Evolutionary conservation across 2,797 vertebrate genomes (phyloP).

Genomic region (Bucorvus abyssinicus): DNA sequence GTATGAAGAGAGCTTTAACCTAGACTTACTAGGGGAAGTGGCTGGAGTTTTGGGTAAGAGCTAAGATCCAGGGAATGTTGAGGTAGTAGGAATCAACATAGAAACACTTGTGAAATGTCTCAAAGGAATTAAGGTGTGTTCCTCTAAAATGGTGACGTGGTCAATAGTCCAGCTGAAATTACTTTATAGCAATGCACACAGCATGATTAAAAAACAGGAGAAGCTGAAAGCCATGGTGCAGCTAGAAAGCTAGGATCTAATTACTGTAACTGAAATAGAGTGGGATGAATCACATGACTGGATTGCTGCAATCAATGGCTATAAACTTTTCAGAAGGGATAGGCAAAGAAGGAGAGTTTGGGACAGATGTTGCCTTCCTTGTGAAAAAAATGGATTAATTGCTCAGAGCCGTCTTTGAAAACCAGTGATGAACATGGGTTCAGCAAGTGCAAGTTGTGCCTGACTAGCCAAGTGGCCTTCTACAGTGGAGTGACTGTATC

Average conservation of each 20-base stretch:
- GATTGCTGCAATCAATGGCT: not conserved
- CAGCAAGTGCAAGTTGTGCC: too few species aligned
- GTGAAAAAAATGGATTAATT: not conserved
- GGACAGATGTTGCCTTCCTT: not conserved
- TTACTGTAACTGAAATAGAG: not conserved
- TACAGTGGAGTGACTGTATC: not conserved
- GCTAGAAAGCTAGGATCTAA: not conserved
- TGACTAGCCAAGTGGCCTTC: too few species aligned
- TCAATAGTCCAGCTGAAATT: not conserved
- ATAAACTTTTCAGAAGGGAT: not conserved
- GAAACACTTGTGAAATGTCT: not conserved
- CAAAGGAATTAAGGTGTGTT: not conserved
- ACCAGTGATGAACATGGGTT: not conserved
- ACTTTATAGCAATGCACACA: not conserved
- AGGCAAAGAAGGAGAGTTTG: not conserved
- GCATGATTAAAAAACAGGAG: not conserved
- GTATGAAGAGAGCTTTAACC: not conserved
- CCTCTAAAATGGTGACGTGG: not conserved
- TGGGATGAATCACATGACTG: not conserved
- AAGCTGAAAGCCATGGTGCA: not conserved
- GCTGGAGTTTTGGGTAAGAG: not conserved
- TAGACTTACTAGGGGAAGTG: not conserved
- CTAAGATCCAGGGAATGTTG: not conserved
- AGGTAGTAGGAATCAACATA: not conserved
- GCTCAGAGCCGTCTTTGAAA: not conserved